Evolutionary conservation across 2,113 vertebrate species (phyloP), one percentile per base, ranked within the genome.

Genomic region (Mohoua ochrocephala): DNA sequence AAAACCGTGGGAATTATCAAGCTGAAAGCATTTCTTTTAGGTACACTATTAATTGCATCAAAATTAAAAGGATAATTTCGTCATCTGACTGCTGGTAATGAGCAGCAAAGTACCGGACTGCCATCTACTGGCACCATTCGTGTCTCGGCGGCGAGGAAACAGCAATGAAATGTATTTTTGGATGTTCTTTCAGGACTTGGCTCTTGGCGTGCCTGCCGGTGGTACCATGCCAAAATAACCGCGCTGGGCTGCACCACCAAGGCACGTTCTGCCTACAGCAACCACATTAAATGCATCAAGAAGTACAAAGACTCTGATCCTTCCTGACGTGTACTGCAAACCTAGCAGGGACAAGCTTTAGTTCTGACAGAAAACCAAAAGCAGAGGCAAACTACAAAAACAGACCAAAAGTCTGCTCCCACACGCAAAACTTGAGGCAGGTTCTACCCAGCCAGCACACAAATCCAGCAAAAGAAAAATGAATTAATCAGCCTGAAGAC

Each of bases 41-140:
- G 87, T 91, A 77, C 50, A 49, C 33, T 20, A 52, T 60, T 90
- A 91, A 67, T 30, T 69, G 60, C 37, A 84, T 79, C 68, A 80
- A 68, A 94, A 93, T 52, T n/a, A 56, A 86, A 91, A 69, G 53
- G 37, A 18, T 52, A 7, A 50, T 86, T 95, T 79, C 47, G 15
- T 91, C 83, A 92, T n/a, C 28, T 23, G 49, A 33, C 81, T 2
- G 1, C 45, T 10, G 19, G 17, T 6, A 7, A 47, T 16, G 35
- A n/a, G 44, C 31, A 95, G 50, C 60, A 56, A 88, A 89, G 97
- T 74, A 44, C 95, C 7, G 19, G 91, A 95, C 94, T 98, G 98
- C 98, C 98, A 98, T 97, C 98, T 98, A 37, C 97, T 97, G 98
- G 80, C 90, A 37, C 9, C 20, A 20, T 14, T 8, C 2, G 2